Evolutionary conservation across 1,140 invertebrate genomes (phyloP).

Genomic region (Trichoplusia ni): DNA sequence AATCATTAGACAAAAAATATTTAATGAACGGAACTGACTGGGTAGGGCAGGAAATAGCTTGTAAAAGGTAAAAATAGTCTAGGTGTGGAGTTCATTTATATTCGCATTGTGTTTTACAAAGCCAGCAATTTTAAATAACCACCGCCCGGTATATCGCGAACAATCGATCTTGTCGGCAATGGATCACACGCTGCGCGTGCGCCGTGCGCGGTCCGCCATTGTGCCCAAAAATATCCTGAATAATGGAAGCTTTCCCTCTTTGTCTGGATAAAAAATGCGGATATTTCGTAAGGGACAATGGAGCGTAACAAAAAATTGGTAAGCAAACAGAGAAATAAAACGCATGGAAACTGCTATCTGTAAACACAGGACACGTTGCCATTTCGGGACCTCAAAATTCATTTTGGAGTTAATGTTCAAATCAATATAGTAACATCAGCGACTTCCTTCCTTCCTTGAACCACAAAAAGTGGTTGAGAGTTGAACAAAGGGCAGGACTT

Average conservation of each 20-base stretch:
- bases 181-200: conserved; percentile 74
- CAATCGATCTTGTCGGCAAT: conserved; percentile 56
- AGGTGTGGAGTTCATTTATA: conserved; percentile 58
- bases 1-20: conserved; percentile 34
- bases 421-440: conserved; percentile 42
- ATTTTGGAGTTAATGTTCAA: conserved; percentile 3
- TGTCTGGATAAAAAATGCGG: conserved; percentile 70
- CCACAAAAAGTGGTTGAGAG: conserved; percentile 60
- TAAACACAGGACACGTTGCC: no score
- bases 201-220: conserved; percentile 58
- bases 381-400: neutral
- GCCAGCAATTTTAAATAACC: conserved; percentile 66
- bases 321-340: conserved; percentile 43
- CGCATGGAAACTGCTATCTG: neutral
- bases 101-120: conserved; percentile 58
- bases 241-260: conserved; percentile 69
- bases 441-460: conserved; percentile 66
- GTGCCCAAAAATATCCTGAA: conserved; percentile 67
- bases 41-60: conserved; percentile 62
- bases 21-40: conserved; percentile 44
- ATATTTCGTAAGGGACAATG: conserved; percentile 70
- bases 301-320: conserved; percentile 59
- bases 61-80: conserved; percentile 47
- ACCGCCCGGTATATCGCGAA: conserved; percentile 62
- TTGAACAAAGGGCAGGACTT: conserved; percentile 76